Base-by-base conservation (phyloP, 2,888 invertebrate species). In the Portevinia maculata region DNA sequence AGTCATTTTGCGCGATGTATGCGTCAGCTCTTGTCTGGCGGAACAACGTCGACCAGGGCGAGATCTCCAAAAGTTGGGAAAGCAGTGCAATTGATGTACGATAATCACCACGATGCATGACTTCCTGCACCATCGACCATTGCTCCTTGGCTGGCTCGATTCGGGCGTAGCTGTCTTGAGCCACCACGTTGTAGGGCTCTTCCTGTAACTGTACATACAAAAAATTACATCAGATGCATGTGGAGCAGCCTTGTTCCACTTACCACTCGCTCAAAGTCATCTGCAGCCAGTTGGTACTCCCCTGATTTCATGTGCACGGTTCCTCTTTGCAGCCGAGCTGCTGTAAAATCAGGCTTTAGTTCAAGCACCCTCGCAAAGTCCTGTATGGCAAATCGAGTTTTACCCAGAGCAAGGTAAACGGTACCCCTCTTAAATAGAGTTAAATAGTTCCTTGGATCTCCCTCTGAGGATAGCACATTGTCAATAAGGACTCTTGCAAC, bases 381-480 rank as follows among this genome's bases (percentile, higher is more conserved):
- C 87, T 96, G 94, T 34, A 99, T 92, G 0, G 99, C 99, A 88
- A 98, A 96, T 89, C 97, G 97, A 0, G 98, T 96, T 92, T 98
- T 98, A 53, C 98, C 98, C 86, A 99, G 92, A 7, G 99, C 99
- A 88, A 99, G 93, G 91, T 97, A 99, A 0, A 98, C 98, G 0
- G 99, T 98, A 48, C 98, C 99, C 86, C 99, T 93, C 90, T 98
- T 96, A 90, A 97, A 99, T 89, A 97, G 97, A 60, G 98, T 98
- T 90, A 99, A 93, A 91, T 99, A 99, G 91, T 99, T 99, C 85
- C 93, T 93, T 39, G 98, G 97, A 91, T 99, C 99, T 11, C 96
- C 97, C 92, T 99, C 99, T 98, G 70, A 0, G 1, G 4, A 39
- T n/a, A 37, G 19, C 24, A 37, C 21, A 46, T 6, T n/a, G 4